A percentile compares a stretch with the other conserved stretches of the same genome.
Conservation (phyloP, 2,888 invertebrate genomes). For the Panorpa germanica region DNA sequence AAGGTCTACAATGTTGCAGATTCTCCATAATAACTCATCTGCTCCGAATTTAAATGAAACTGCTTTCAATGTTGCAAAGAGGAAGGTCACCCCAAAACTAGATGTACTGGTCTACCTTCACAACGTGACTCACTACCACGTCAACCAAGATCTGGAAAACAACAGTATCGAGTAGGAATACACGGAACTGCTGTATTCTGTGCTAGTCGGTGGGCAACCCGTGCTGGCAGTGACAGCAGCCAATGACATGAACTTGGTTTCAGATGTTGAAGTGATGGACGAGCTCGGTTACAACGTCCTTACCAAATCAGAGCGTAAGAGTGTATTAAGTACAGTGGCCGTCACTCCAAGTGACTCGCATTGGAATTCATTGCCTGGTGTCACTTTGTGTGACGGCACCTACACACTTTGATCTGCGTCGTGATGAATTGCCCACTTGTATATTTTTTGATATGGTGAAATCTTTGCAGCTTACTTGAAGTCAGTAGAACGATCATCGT, state of each 20-base stretch:
- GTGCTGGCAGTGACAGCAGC: conserved; percentile 66
- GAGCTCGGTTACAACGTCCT: conserved; percentile 58
- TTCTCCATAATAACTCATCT: conserved; percentile 6
- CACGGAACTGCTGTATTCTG: conserved; percentile 58
- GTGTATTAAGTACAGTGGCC: no score
- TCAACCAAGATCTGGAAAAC: conserved; percentile 7
- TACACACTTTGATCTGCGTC: no score
- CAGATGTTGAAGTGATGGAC: conserved; percentile 52
- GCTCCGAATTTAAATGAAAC: conserved; percentile 19
- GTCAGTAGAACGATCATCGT: no score
- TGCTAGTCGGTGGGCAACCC: conserved; percentile 59
- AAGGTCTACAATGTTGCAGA: no score
- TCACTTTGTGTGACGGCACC: no score
- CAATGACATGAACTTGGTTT: conserved; percentile 63
- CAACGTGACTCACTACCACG: no score
- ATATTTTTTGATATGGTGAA: conserved; percentile 1
- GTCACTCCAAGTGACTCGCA: no score
- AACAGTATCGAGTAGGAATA: conserved; percentile 15
- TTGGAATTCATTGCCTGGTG: no score
- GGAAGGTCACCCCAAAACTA: no score
- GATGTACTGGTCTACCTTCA: no score
- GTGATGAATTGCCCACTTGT: background rate
- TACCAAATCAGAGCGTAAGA: conserved; percentile 74
- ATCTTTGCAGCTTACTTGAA: conserved; percentile 42
- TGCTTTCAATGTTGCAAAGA: no score